Conservation (phyloP, 1,140 invertebrate species). For the Dendroctonus valens region DNA sequence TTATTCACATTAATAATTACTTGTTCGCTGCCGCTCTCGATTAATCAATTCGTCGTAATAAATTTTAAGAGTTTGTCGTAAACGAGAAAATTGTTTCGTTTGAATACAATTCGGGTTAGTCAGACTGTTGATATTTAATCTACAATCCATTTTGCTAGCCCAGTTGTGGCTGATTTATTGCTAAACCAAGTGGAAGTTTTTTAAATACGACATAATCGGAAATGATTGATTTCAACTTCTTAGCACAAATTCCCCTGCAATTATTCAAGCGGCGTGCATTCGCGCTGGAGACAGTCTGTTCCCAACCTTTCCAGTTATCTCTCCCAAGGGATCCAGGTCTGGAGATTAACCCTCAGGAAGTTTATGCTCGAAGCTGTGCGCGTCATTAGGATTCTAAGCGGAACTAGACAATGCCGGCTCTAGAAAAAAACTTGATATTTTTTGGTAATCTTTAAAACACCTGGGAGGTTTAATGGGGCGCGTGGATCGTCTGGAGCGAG, state of each 20-base stretch:
- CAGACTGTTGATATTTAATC: background rate
- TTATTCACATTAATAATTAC: background rate
- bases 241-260: background rate
- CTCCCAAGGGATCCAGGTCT: background rate
- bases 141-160: too few relatives aligned
- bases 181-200: too few relatives aligned
- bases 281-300: conserved; percentile 13
- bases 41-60: background rate
- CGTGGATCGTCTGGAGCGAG: too few relatives aligned
- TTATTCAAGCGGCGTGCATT: conserved; percentile 7
- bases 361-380: too few relatives aligned
- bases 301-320: conserved; percentile 10
- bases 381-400: too few relatives aligned
- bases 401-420: too few relatives aligned
- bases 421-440: too few relatives aligned
- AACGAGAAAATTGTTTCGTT: background rate
- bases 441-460: too few relatives aligned
- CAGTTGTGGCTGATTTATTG: too few relatives aligned
- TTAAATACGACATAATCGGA: too few relatives aligned
- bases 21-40: background rate
- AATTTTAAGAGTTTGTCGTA: background rate
- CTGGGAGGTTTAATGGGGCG: too few relatives aligned
- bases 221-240: too few relatives aligned
- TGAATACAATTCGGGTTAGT: background rate
- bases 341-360: background rate